These are phyloP conservation scores for Bombus consobrinus DNA, from an alignment of 1,140 invertebrate species.

Conservation along the genomic window DNA sequence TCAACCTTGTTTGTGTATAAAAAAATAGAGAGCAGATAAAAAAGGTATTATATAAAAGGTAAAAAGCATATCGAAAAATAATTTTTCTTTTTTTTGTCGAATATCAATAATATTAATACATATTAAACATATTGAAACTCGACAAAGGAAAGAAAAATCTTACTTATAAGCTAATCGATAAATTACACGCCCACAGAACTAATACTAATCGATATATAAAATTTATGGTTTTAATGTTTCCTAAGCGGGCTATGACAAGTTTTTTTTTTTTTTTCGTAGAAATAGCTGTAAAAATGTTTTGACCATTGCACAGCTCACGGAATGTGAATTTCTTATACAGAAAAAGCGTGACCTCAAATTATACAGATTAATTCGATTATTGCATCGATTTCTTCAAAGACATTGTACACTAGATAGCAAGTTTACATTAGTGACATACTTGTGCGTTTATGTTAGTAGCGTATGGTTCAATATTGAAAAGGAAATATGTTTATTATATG, in stretches of 20 bases:
- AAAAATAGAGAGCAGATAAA: constrained; percentile 52
- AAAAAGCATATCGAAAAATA: constrained; percentile 42
- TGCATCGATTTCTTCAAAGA: constrained; percentile 32
- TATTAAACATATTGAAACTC: not conserved
- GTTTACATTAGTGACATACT: constrained; percentile 18
- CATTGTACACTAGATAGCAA: constrained; percentile 49
- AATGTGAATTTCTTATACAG: constrained; percentile 41
- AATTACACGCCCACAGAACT: constrained; percentile 21
- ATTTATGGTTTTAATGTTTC: not conserved
- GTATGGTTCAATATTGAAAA: constrained; percentile 15
- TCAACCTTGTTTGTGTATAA: constrained; percentile 29
- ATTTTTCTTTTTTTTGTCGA: constrained; percentile 14
- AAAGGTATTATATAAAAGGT: constrained; percentile 30
- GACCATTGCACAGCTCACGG: constrained; percentile 36
- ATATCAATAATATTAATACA: not conserved
- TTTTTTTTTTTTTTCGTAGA: not conserved
- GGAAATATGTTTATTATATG: constrained; percentile 24
- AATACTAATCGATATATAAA: constrained; percentile 7
- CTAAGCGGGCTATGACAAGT: not conserved
- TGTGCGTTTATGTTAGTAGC: constrained; percentile 37
- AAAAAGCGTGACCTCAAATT: constrained; percentile 35
- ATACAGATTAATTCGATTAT: constrained; percentile 47
- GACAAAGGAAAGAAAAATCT: constrained; percentile 16
- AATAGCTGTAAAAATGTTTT: constrained; percentile 40
- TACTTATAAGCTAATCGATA: constrained; percentile 38